Evolutionary conservation across 1,140 invertebrate genomes (phyloP).

Genomic region (Stegodyphus mimosarum): DNA sequence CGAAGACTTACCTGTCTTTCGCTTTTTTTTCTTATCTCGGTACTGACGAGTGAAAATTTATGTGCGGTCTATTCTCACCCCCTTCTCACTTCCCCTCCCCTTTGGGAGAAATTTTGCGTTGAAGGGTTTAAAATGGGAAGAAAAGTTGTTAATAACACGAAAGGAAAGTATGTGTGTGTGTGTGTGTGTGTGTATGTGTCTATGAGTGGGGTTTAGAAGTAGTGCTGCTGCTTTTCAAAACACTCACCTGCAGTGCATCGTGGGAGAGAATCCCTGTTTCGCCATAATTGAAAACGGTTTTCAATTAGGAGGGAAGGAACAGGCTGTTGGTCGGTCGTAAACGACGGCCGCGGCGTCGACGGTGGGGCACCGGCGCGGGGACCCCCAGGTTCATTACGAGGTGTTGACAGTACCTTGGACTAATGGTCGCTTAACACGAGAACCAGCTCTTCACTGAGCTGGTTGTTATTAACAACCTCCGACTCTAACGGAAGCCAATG

Average conservation of each 20-base stretch:
- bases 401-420: conserved; percentile 43
- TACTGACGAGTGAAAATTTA: neutral
- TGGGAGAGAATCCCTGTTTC: conserved; percentile 22
- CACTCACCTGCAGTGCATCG: conserved; percentile 4
- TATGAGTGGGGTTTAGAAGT: neutral
- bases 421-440: conserved; percentile 59
- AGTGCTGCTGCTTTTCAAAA: neutral
- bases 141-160: conserved; percentile 55
- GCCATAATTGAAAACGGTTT: conserved; percentile 61
- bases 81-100: too few relatives aligned
- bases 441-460: conserved; percentile 1
- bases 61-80: neutral
- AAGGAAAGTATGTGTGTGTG: neutral
- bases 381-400: conserved; percentile 43
- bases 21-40: neutral
- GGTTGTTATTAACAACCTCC: too few relatives aligned
- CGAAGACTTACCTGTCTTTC: neutral
- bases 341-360: conserved; percentile 8
- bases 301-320: conserved; percentile 41
- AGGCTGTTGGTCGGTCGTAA: conserved; percentile 6
- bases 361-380: neutral
- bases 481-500: conserved; percentile 53
- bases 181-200: conserved; percentile 6
- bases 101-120: conserved; percentile 41
- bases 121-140: conserved; percentile 31